Conservation (phyloP, 2,797 vertebrate genomes). For the Acropternis orthonyx region DNA sequence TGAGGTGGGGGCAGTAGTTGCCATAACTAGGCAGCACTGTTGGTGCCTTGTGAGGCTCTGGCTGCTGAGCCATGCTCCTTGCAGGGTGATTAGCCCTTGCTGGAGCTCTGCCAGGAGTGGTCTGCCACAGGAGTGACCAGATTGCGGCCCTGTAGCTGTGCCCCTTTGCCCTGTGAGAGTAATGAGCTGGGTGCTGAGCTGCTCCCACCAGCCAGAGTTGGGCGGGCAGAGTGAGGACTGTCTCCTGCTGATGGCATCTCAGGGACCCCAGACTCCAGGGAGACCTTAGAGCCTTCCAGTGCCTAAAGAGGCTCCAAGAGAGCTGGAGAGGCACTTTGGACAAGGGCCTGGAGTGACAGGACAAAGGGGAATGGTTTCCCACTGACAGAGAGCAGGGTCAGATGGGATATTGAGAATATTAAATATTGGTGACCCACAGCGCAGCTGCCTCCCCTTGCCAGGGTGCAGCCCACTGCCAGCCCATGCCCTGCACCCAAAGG, state of each 20-base stretch:
- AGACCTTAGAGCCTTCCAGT: neutral
- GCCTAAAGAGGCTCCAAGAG: neutral
- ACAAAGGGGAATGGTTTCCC: neutral
- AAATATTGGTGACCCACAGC: neutral
- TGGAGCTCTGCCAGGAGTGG: neutral
- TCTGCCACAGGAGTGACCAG: neutral
- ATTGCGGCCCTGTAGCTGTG: neutral
- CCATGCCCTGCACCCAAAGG: neutral
- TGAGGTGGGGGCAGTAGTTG: neutral
- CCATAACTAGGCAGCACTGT: neutral
- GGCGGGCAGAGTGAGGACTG: neutral
- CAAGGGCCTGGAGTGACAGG: neutral
- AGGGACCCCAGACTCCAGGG: neutral
- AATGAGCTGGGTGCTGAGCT: neutral
- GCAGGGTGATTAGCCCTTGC: neutral
- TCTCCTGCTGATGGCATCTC: neutral
- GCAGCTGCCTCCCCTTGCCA: neutral
- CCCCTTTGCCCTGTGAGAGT: rapidly evolving
- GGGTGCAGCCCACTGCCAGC: neutral
- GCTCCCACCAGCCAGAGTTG: rapidly evolving
- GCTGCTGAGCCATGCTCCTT: neutral
- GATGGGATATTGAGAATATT: neutral
- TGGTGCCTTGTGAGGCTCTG: neutral
- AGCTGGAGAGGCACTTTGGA: neutral
- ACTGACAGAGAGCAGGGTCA: neutral